Conservation (phyloP, 2,113 vertebrate genomes). For the Ageneiosus marmoratus region DNA sequence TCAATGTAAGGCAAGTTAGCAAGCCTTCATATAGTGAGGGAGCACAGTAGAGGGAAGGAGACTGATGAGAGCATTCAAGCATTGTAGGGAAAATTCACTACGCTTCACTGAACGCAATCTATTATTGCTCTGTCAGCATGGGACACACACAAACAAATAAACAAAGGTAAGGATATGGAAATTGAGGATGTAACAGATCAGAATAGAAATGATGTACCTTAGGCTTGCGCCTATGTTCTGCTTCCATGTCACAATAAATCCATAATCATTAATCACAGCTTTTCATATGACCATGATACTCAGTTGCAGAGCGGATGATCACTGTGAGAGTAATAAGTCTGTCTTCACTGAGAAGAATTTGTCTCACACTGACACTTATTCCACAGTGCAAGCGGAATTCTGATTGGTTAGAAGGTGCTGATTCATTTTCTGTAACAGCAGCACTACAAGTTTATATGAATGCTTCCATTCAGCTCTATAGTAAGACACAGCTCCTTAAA, state of each 20-base stretch:
- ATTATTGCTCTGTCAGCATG: slow-evolving; percentile 31
- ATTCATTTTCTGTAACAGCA: not conserved
- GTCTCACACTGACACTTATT: not conserved
- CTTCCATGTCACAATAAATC: not conserved
- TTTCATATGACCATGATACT: not conserved
- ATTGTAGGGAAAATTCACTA: slow-evolving; percentile 4
- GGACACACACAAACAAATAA: slow-evolving; percentile 32
- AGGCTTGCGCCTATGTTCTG: not conserved
- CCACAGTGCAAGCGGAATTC: not conserved
- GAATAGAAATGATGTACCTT: not conserved
- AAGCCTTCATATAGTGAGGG: not conserved
- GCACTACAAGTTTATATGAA: not conserved
- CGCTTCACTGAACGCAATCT: slow-evolving; percentile 29
- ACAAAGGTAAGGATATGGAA: slow-evolving; percentile 6
- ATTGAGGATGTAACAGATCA: not conserved
- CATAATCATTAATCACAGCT: not conserved
- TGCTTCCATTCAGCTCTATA: not conserved
- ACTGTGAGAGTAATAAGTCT: not conserved
- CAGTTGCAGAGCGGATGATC: not conserved
- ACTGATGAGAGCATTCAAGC: slow-evolving; percentile 33
- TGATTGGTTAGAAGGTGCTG: not conserved
- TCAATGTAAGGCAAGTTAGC: slow-evolving; percentile 9
- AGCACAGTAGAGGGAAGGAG: not conserved
- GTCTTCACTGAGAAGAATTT: not conserved
- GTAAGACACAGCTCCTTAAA: not conserved